These are phyloP conservation scores for Oryzias celebensis DNA, from an alignment of 2,113 vertebrate species.

Conservation along the genomic window DNA sequence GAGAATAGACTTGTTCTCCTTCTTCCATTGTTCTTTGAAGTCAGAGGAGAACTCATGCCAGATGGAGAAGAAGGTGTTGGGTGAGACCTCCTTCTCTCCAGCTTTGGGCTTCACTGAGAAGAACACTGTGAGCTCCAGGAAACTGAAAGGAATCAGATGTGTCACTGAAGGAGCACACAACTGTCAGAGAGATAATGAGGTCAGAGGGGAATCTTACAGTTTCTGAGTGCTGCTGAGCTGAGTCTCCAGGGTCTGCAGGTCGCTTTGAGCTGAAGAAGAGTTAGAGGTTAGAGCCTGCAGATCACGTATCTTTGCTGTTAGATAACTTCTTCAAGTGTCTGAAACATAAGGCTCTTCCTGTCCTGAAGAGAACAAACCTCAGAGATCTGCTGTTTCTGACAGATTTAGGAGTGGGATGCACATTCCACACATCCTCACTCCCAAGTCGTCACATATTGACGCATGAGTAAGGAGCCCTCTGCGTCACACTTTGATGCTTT, in stretches of 20 bases:
- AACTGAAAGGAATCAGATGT: conserved; percentile 72
- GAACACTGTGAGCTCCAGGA: conserved; percentile 89
- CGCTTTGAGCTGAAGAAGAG: conserved; percentile 83
- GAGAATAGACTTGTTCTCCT: conserved; percentile 93
- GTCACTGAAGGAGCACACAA: neutral
- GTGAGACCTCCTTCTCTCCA: conserved; percentile 94
- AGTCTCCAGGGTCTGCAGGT: conserved; percentile 87
- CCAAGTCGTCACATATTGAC: no score
- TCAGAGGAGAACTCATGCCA: conserved; percentile 98
- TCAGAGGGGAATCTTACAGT: conserved; percentile 79
- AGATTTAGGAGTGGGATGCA: no score
- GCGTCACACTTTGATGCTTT: no score
- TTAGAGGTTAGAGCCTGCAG: neutral
- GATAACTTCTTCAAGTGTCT: no score
- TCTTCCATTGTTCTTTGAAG: conserved; percentile 98
- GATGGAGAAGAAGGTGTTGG: conserved; percentile 89
- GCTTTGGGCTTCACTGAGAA: conserved; percentile 93
- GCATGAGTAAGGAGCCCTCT: no score
- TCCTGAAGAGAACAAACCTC: no score
- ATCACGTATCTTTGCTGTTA: no score
- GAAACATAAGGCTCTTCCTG: no score
- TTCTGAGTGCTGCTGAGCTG: conserved; percentile 86
- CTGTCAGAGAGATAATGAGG: neutral
- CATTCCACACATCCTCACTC: no score
- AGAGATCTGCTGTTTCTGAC: no score